phyloP scores from a whole-genome alignment of 2,888 invertebrate species.

The Aethes cnicana region DNA sequence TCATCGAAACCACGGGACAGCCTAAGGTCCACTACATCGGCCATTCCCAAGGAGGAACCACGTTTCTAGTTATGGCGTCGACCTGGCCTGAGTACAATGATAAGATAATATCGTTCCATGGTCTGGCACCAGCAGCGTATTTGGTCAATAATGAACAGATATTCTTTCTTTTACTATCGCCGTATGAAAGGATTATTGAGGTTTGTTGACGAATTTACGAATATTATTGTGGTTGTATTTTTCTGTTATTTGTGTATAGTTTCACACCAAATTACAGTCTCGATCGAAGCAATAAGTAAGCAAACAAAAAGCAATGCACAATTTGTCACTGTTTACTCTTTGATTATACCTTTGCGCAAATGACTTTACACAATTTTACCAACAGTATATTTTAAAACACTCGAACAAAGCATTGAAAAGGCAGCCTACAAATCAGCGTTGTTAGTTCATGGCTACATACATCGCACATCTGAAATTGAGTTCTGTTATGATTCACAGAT shows the following conservation, averaged over 20 bases:
- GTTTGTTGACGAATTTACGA: background rate
- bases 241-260: background rate
- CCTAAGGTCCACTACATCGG: slow-evolving; percentile 82
- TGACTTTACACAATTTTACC: too few relatives aligned
- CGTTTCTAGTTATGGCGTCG: slow-evolving; percentile 26
- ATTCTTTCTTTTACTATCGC: background rate
- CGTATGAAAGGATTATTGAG: slow-evolving; percentile 9
- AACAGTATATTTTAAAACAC: too few relatives aligned
- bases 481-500: too few relatives aligned
- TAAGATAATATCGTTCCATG: slow-evolving; percentile 27
- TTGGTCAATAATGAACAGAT: background rate
- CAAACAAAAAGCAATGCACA: too few relatives aligned
- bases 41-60: slow-evolving; percentile 81
- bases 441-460: too few relatives aligned
- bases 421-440: too few relatives aligned
- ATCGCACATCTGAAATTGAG: too few relatives aligned
- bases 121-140: slow-evolving; percentile 21
- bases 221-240: background rate
- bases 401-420: too few relatives aligned
- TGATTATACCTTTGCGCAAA: too few relatives aligned
- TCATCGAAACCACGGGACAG: slow-evolving; percentile 65
- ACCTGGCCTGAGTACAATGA: slow-evolving; percentile 33
- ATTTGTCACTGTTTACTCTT: too few relatives aligned
- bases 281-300: too few relatives aligned
- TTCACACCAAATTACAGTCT: background rate